phyloP scores from a whole-genome alignment of 2,888 invertebrate genomes.

The Phytoseiulus persimilis region DNA sequence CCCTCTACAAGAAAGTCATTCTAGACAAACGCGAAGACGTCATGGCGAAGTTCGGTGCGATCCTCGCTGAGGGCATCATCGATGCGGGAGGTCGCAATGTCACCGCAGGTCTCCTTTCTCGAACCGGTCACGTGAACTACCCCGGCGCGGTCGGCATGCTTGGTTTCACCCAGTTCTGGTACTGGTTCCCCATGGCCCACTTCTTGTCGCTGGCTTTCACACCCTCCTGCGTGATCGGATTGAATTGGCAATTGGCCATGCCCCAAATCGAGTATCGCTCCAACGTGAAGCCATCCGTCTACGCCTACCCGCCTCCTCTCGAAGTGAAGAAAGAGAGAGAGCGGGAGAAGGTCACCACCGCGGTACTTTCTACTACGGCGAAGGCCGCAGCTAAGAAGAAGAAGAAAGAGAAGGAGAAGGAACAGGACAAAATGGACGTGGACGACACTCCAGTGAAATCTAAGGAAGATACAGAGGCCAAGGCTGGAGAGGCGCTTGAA shows the following conservation, averaged over 20 bases:
- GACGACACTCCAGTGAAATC: constrained; percentile 51
- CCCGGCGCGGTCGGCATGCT: constrained; percentile 91
- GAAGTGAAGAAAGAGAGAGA: constrained; percentile 98
- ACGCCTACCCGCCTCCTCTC: constrained; percentile 89
- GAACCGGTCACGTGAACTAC: constrained; percentile 95
- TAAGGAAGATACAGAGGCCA: constrained; percentile 50
- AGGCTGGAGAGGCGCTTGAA: constrained; percentile 42
- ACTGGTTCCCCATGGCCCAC: constrained; percentile 97
- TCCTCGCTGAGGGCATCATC: constrained; percentile 68
- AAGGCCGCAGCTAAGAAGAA: constrained; percentile 73
- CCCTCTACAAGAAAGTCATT: constrained; percentile 88
- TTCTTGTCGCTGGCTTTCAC: constrained; percentile 90
- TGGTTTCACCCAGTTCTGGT: constrained; percentile 98
- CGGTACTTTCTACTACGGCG: constrained; percentile 91
- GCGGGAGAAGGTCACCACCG: constrained; percentile 93
- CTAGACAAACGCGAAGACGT: constrained; percentile 98
- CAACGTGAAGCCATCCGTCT: constrained; percentile 83
- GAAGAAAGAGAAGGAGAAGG: constrained; percentile 57
- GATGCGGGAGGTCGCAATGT: constrained; percentile 77
- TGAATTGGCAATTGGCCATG: constrained; percentile 78
- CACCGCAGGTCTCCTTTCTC: constrained; percentile 84
- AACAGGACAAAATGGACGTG: constrained; percentile 70
- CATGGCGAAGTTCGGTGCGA: constrained; percentile 98
- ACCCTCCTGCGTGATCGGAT: constrained; percentile 85
- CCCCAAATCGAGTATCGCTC: constrained; percentile 78